Conservation (phyloP, 2,797 vertebrate genomes). For the Crocodylus rhombifer region DNA sequence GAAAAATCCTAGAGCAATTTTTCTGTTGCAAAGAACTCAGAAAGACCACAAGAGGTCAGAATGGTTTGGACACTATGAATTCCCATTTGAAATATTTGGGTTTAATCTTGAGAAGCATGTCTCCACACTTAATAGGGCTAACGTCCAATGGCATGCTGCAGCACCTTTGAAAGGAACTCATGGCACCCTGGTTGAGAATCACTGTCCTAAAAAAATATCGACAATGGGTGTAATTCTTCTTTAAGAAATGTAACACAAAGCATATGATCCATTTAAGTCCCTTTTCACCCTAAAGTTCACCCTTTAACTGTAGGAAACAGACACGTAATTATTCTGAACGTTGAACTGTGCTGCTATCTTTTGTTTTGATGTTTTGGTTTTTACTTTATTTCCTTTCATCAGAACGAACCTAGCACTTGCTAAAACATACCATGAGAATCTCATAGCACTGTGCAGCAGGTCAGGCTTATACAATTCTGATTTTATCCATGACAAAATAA, state of each 20-base stretch:
- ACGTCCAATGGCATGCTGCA: too few relatives aligned
- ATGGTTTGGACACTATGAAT: too few relatives aligned
- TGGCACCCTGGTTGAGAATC: too few relatives aligned
- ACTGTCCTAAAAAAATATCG: neutral
- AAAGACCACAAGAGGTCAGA: too few relatives aligned
- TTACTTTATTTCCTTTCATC: conserved; percentile 68
- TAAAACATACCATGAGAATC: conserved; percentile 28
- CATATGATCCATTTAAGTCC: neutral
- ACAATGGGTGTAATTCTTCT: neutral
- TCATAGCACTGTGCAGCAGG: conserved; percentile 1
- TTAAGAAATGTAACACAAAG: neutral
- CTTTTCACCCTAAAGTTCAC: conserved; percentile 8
- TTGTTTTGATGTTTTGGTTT: conserved; percentile 15
- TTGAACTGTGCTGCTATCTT: neutral
- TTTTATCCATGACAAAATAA: conserved; percentile 69
- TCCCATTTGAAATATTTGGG: too few relatives aligned
- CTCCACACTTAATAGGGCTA: too few relatives aligned
- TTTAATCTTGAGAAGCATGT: too few relatives aligned
- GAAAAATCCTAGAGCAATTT: too few relatives aligned
- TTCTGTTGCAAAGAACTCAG: too few relatives aligned
- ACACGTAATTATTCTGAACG: conserved; percentile 54
- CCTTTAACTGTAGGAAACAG: conserved; percentile 1
- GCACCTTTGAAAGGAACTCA: too few relatives aligned
- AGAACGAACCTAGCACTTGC: conserved; percentile 45
- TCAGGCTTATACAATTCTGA: conserved; percentile 40